Conservation (phyloP, 2,113 vertebrate genomes). For the Sorex fumeus region DNA sequence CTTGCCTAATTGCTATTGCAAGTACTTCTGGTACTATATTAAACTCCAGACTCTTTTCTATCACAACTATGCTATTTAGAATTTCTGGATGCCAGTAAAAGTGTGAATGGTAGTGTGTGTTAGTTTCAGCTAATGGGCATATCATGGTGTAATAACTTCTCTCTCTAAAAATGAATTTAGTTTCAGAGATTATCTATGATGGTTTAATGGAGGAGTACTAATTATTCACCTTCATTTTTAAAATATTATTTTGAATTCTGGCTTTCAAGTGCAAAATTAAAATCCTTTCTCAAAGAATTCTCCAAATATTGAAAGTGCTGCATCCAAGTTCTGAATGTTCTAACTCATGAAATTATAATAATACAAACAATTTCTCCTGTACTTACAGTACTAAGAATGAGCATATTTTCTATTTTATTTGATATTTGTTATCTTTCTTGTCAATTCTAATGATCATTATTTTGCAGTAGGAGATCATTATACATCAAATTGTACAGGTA, state of each 20-base stretch:
- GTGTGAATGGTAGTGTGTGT: not conserved
- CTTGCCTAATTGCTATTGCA: too few species aligned
- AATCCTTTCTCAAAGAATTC: constrained; percentile 34
- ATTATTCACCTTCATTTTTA: constrained; percentile 21
- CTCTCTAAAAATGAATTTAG: not conserved
- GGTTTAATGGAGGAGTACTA: not conserved
- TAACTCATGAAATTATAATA: not conserved
- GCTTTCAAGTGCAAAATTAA: not conserved
- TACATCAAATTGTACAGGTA: not conserved
- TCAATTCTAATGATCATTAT: not conserved
- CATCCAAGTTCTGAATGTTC: not conserved
- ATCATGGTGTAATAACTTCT: not conserved
- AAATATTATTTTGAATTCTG: constrained; percentile 4
- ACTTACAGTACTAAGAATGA: constrained; percentile 2
- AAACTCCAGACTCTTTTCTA: not conserved
- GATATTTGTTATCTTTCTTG: not conserved
- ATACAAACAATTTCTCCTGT: not conserved
- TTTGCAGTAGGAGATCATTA: not conserved
- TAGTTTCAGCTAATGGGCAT: not conserved
- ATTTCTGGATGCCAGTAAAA: not conserved
- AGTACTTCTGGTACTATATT: too few species aligned
- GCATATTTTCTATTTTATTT: not conserved
- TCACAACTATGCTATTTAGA: not conserved
- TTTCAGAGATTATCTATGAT: not conserved
- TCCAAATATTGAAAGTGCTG: not conserved